A percentile compares a stretch with the other conserved stretches of the same genome.
Conservation (phyloP, 2,797 vertebrate species). For the Urocyon cinereoargenteus region DNA sequence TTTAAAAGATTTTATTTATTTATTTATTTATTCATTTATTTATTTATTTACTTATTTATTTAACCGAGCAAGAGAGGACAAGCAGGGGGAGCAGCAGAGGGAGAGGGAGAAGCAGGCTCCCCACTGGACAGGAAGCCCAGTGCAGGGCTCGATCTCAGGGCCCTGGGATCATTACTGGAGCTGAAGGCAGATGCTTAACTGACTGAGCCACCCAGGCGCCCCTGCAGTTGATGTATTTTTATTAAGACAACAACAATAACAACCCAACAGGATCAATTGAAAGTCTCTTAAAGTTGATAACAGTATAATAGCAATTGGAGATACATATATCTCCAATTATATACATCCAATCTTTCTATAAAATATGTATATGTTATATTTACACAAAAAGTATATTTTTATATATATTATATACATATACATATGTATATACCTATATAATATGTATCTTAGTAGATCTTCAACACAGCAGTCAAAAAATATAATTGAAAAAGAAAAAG, state of each 20-base stretch:
- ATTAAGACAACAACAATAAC: not conserved
- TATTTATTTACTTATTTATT: no score
- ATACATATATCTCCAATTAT: not conserved
- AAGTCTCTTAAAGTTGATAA: not conserved
- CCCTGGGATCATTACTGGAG: no score
- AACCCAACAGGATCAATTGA: not conserved
- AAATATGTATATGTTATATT: not conserved
- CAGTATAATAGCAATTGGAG: not conserved
- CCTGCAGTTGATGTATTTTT: not conserved
- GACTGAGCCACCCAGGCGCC: no score
- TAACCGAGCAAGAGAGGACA: no score
- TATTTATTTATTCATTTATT: no score
- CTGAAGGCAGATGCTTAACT: no score
- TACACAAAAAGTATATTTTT: not conserved
- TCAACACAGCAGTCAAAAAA: not conserved
- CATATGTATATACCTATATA: not conserved
- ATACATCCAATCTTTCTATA: not conserved
- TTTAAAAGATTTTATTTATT: no score
- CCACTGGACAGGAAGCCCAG: no score
- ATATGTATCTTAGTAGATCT: not conserved
- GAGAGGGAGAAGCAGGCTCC: no score
- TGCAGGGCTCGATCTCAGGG: no score
- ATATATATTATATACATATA: not conserved
- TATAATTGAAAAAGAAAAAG: not conserved
- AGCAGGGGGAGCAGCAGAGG: no score